These are phyloP conservation scores for Rotaria socialis DNA, from an alignment of 2,888 invertebrate species.

Conservation along the genomic window DNA sequence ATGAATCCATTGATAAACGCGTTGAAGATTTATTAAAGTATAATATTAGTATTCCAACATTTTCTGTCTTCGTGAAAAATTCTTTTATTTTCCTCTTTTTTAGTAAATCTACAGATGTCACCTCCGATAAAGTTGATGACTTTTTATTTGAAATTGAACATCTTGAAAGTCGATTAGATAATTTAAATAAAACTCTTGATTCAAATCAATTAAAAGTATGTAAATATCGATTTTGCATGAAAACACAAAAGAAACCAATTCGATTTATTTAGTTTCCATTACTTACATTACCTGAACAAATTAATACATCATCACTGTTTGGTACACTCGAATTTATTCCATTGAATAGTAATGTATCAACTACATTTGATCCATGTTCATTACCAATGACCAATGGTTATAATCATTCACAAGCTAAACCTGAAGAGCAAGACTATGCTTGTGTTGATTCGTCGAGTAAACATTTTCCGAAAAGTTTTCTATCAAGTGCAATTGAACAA, in stretches of 20 bases:
- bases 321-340: neutral
- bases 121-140: neutral
- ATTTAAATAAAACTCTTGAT: neutral
- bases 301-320: neutral
- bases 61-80: neutral
- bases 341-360: neutral
- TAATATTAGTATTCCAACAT: neutral
- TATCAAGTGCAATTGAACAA: neutral
- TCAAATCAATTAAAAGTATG: neutral
- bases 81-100: neutral
- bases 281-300: neutral
- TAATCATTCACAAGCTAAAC: neutral
- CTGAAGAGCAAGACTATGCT: neutral
- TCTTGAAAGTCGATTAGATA: neutral
- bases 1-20: slow-evolving; percentile 8
- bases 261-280: neutral
- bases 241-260: too few relatives aligned
- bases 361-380: neutral
- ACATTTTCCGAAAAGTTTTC: neutral
- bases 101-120: neutral
- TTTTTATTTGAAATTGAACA: slow-evolving; percentile 24
- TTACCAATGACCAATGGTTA: neutral
- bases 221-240: neutral
- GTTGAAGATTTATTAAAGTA: neutral
- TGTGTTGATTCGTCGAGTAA: neutral